Percentiles rank a stretch among this genome's conserved stretches.
phyloP scores from a whole-genome alignment of 1,140 invertebrate species.

The Trypoxylus dichotomus region DNA sequence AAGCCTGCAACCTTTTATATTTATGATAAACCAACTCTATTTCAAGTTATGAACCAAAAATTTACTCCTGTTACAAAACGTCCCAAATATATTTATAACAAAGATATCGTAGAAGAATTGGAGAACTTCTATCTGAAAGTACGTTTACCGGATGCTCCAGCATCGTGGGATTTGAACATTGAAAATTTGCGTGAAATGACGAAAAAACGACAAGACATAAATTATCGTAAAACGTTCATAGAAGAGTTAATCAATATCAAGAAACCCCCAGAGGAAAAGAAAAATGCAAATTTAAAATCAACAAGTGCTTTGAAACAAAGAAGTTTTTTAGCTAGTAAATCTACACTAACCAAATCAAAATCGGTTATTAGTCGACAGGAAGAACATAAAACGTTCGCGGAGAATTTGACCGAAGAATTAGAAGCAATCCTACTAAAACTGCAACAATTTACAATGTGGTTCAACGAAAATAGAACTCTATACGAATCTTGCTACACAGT shows the following conservation, averaged over 20 bases:
- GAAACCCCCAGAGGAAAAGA: background rate
- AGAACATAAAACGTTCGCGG: background rate
- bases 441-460: background rate
- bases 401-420: background rate
- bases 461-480: background rate
- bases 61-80: background rate
- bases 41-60: conserved; percentile 2
- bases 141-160: background rate
- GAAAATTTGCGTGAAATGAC: conserved; percentile 12
- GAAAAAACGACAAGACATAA: background rate
- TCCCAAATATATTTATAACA: conserved; percentile 25
- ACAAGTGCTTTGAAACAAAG: too few relatives aligned
- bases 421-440: conserved; percentile 12
- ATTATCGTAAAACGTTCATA: background rate
- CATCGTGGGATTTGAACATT: conserved; percentile 3
- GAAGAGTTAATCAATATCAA: background rate
- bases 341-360: background rate
- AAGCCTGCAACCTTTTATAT: background rate
- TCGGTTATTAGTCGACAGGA: background rate
- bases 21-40: conserved; percentile 9
- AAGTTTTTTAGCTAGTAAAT: background rate
- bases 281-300: background rate
- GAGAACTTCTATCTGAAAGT: conserved; percentile 19
- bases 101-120: conserved; percentile 18
- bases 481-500: conserved; percentile 2